Evolutionary conservation across 2,113 vertebrate genomes (phyloP).

Genomic region (Corvus moneduloides): DNA sequence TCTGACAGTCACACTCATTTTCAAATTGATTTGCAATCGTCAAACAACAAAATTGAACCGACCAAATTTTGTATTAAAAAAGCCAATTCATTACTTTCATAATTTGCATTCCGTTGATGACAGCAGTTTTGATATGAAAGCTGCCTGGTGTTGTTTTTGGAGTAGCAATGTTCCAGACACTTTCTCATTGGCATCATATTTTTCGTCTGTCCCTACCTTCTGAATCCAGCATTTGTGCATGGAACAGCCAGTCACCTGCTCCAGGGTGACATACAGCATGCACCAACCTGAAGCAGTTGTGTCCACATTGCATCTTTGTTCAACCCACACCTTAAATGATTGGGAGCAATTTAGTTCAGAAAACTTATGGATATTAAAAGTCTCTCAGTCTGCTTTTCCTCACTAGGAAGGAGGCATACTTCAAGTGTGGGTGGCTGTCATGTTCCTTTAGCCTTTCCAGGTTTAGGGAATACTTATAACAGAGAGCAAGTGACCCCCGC

Average conservation of each 20-base stretch:
- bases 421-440: background rate
- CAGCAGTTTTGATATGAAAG: background rate
- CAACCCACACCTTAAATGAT: background rate
- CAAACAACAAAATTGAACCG: background rate
- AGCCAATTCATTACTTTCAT: background rate
- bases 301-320: background rate
- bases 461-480: background rate
- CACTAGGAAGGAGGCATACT: background rate
- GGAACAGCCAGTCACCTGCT: background rate
- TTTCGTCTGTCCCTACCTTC: background rate
- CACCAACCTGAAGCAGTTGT: background rate
- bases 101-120: background rate
- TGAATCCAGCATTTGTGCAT: background rate
- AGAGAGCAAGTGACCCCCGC: background rate
- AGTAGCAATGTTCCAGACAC: background rate
- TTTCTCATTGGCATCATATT: fast-evolving
- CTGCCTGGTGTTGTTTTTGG: background rate
- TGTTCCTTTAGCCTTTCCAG: background rate
- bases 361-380: background rate
- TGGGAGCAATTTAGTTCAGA: background rate
- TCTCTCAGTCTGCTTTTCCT: background rate
- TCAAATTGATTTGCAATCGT: background rate
- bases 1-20: background rate
- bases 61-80: background rate
- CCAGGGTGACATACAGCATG: background rate